These are phyloP conservation scores for Theretra japonica DNA, from an alignment of 2,888 invertebrate species.

Conservation along the genomic window DNA sequence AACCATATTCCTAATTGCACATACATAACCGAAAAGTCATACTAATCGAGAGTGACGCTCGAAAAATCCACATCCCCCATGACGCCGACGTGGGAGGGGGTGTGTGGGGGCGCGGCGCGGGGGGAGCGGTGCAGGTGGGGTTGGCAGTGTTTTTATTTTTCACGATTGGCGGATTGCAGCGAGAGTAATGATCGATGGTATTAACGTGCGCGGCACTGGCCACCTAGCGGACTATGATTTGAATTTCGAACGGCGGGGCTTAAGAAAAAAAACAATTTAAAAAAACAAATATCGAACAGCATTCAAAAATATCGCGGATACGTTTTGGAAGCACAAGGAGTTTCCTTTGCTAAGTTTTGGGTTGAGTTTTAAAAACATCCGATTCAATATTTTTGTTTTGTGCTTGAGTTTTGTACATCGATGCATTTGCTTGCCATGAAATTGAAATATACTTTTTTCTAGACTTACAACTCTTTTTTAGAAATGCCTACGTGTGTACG, in stretches of 20 bases:
- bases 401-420: background rate
- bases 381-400: background rate
- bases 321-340: conserved; percentile 10
- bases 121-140: conserved; percentile 67
- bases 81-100: conserved; percentile 55
- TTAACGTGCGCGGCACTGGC: conserved; percentile 76
- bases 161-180: conserved; percentile 83
- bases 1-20: conserved; percentile 26
- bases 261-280: conserved; percentile 9
- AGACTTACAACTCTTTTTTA: too few relatives aligned
- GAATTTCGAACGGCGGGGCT: conserved; percentile 51
- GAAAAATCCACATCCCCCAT: conserved; percentile 76
- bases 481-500: too few relatives aligned
- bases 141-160: conserved; percentile 80
- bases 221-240: conserved; percentile 63
- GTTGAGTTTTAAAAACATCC: background rate
- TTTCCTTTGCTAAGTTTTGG: conserved; percentile 14
- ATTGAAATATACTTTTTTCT: too few relatives aligned
- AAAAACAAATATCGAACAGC: background rate
- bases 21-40: conserved; percentile 46
- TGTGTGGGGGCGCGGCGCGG: conserved; percentile 26
- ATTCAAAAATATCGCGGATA: conserved; percentile 11
- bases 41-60: conserved; percentile 75
- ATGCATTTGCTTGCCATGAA: background rate
- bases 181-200: conserved; percentile 84